Evolutionary conservation across 2,113 vertebrate species (phyloP), one percentile per base, ranked within the genome.

Genomic region (Nothocercus julius): DNA sequence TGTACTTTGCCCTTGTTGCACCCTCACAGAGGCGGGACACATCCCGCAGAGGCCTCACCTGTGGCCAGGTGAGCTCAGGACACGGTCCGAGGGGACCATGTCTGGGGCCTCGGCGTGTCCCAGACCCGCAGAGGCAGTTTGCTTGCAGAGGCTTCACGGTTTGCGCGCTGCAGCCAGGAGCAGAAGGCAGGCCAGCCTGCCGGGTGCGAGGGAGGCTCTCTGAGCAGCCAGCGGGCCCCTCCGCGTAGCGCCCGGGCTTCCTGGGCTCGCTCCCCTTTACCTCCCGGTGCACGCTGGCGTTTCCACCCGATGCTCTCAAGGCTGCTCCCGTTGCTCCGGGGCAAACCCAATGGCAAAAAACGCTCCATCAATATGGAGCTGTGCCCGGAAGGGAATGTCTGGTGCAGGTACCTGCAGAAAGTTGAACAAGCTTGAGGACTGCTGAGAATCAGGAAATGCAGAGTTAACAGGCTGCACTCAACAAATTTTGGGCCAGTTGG

Each of bases 51-150:
- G n/a, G 20, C 54, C 76, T 85, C 36, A 54, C 32, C 42, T 90
- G 40, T 59, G 63, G n/a, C 7, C 4, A 10, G 40, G 74, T 91
- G 75, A 83, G 59, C 54, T 87, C 67, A 95, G 78, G 95, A 87
- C 87, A 51, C 0, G 17, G 20, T 34, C 45, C 5, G 7, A 5
- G 3, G 77, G 30, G 9, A 47, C 30, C 25, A 16, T 70, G 68
- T 73, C 18, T 5, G 3, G 38, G 76, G 38, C 42, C 83, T 38
- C 51, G 78, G 58, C 15, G 28, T 58, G 54, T 72, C 11, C 5
- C 64, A 45, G 73, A 68, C 56, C 42, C 3, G 4, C 0, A 2
- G 30, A 73, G n/a, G 40, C 28, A 34, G 6, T 75, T 88, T 2
- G 16, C 40, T 47, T 45, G 66, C 4, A 21, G 36, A 58, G 30